phyloP scores from a whole-genome alignment of 2,888 invertebrate genomes.

The Yponomeuta plumbellus region DNA sequence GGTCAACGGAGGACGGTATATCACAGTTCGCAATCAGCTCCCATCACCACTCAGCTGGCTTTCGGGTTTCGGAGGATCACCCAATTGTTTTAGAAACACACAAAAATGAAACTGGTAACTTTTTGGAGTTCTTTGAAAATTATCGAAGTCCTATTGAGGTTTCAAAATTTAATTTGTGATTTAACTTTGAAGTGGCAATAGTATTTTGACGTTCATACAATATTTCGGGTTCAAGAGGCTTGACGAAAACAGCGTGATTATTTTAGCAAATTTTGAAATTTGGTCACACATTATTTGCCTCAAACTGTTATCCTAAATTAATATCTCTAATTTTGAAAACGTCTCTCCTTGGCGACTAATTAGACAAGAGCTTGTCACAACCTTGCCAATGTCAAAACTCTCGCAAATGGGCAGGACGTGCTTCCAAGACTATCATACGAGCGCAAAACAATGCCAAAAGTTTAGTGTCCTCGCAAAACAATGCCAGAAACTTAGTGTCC shows the following conservation, averaged over 20 bases:
- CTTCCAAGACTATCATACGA: not conserved
- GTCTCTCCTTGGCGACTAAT: no score
- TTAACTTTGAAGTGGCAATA: no score
- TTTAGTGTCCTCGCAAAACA: no score
- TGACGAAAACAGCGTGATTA: no score
- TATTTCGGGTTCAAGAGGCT: no score
- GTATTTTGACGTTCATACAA: no score
- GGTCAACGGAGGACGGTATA: conserved; percentile 38
- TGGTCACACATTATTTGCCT: no score
- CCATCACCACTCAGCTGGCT: conserved; percentile 40
- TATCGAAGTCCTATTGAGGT: not conserved
- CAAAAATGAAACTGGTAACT: conserved; percentile 68
- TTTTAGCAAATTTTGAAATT: no score
- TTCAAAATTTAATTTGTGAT: not conserved
- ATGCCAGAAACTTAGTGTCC: not conserved
- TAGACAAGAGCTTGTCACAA: no score
- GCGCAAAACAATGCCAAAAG: not conserved
- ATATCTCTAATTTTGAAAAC: no score
- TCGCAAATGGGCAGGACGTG: conserved; percentile 1
- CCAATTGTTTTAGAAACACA: not conserved
- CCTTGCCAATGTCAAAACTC: not conserved
- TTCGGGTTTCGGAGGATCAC: conserved; percentile 22
- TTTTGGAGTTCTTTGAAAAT: conserved; percentile 23
- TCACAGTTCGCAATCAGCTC: conserved; percentile 40
- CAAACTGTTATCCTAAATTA: no score